Base-by-base conservation (phyloP, 2,113 vertebrate genomes). In the Tenrec ecaudatus region DNA sequence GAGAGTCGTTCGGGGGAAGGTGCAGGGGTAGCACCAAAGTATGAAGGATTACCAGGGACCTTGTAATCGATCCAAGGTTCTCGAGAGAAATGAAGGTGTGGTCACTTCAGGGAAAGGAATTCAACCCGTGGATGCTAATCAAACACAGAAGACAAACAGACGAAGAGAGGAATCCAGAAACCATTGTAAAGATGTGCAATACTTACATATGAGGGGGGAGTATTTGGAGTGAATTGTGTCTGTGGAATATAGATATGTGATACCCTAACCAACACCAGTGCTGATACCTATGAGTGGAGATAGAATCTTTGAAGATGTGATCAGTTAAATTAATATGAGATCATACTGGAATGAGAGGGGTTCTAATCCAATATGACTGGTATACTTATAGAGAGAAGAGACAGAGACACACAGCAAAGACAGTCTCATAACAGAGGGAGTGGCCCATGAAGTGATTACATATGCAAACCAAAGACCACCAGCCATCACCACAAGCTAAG, bases 11-110 rank as follows among this genome's bases (percentile, higher is more conserved):
- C 1, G 36, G 64, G 47, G 11, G 14, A 40, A 47, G 1, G 17
- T 25, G 60, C 15, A 3, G 6, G 36, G 7, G 16, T 9, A 2
- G 36, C 4, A 9, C 20, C 7, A 2, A 23, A 43, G 57, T 33
- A 2, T 1, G n/a, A 15, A n/a, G 16, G 40, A 2, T 3, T 2
- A 2, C n/a, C 0, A 15, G 0, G 4, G 1, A 0, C 9, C 53
- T 4, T 0, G 27, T 5, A 12, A 17, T 7, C 47, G 1, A 4
- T 1, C 43, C 43, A 20, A 10, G 7, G n/a, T 17, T 0, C 40
- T 20, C 27, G 0, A 6, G 38, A 25, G 27, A 23, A 29, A 9
- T 11, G n/a, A 27, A 23, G 19, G 1, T 3, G 29, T 7, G 11
- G 16, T 9, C 0, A 1, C 15, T 0, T 1, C 10, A 68, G 40